Evolutionary conservation across 1,140 invertebrate genomes (phyloP).

Genomic region (Heliconius melpomene): DNA sequence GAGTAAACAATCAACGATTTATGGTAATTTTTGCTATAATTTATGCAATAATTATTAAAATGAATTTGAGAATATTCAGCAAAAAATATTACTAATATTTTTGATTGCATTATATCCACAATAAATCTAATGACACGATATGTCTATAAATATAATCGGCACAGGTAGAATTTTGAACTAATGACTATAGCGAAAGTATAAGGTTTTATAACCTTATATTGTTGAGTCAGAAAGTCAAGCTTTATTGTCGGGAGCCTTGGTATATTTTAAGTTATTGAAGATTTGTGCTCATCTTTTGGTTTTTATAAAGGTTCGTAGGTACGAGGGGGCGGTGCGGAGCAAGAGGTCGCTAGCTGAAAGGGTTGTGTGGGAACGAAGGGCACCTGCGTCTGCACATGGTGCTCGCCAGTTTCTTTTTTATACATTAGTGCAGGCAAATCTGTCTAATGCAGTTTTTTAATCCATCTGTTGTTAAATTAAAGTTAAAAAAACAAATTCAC

Average conservation of each 20-base stretch:
- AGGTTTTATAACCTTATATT: conserved; percentile 35
- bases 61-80: conserved; percentile 26
- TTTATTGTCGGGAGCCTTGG: conserved; percentile 13
- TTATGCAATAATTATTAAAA: background rate
- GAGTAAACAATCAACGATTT: no score
- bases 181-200: conserved; percentile 46
- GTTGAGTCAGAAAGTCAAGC: conserved; percentile 22
- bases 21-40: no score
- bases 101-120: conserved; percentile 77
- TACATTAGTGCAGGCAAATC: conserved; percentile 74
- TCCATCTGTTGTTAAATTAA: conserved; percentile 48
- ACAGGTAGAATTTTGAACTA: conserved; percentile 78
- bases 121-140: conserved; percentile 80
- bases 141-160: conserved; percentile 78
- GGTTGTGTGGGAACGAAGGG: conserved; percentile 79
- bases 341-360: conserved; percentile 71
- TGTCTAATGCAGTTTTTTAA: conserved; percentile 77
- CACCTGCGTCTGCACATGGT: conserved; percentile 80
- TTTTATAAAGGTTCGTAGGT: conserved; percentile 61
- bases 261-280: conserved; percentile 36
- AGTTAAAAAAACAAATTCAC: background rate
- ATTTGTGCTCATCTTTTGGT: conserved; percentile 45
- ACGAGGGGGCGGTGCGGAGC: conserved; percentile 52
- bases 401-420: conserved; percentile 74
- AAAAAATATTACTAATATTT: conserved; percentile 64